Evolutionary conservation across 2,888 invertebrate species (phyloP).

Genomic region (Epirrita christyi): DNA sequence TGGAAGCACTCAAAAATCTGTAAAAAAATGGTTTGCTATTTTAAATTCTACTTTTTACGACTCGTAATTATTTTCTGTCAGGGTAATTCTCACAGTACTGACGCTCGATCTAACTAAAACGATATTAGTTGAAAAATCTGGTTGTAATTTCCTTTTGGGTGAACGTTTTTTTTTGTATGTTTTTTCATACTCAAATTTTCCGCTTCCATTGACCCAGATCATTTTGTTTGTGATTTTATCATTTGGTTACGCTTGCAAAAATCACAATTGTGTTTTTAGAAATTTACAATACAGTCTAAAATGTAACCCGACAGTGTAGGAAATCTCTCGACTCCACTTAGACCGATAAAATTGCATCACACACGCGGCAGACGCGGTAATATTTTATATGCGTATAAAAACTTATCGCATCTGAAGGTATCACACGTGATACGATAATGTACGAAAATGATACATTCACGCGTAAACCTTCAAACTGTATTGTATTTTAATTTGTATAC

Average conservation of each 20-base stretch:
- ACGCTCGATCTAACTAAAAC: slow-evolving; percentile 1
- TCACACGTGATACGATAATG: too few species aligned
- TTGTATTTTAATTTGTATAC: too few species aligned
- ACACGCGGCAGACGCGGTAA: too few species aligned
- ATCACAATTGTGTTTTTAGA: background rate
- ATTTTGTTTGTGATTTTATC: slow-evolving; percentile 20
- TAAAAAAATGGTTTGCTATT: too few species aligned
- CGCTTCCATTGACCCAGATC: slow-evolving; percentile 4
- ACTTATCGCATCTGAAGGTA: too few species aligned
- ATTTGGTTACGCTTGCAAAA: background rate
- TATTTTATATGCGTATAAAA: too few species aligned
- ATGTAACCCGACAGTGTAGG: background rate
- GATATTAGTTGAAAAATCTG: slow-evolving; percentile 8
- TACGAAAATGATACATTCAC: too few species aligned
- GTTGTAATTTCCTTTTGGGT: slow-evolving; percentile 12
- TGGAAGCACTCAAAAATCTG: too few species aligned
- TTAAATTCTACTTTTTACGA: too few species aligned
- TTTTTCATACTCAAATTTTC: slow-evolving; percentile 19
- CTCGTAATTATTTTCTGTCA: background rate
- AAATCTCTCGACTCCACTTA: too few species aligned
- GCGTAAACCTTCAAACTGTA: too few species aligned
- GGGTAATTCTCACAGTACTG: background rate
- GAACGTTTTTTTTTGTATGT: slow-evolving; percentile 3
- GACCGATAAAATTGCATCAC: too few species aligned
- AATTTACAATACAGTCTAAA: background rate